A percentile compares a stretch with the other conserved stretches of the same genome.
Conservation (phyloP, 1,140 invertebrate genomes). For the Pissodes strobi region DNA sequence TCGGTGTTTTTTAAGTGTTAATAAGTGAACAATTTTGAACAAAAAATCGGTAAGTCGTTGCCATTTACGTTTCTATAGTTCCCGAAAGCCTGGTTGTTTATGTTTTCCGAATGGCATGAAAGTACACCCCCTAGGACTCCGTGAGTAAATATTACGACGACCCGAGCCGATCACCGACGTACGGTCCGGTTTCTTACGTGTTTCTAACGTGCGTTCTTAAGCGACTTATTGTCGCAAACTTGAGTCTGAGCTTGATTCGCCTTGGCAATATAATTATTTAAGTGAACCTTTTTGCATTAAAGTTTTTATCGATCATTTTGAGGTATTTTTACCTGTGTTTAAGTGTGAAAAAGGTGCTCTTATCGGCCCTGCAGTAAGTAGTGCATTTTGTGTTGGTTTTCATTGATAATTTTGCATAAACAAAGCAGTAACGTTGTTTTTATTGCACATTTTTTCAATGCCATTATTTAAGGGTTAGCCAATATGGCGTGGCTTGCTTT, state of each 20-base stretch:
- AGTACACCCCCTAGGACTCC: slow-evolving; percentile 45
- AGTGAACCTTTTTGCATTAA: slow-evolving; percentile 56
- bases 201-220: slow-evolving; percentile 47
- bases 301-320: slow-evolving; percentile 55
- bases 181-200: slow-evolving; percentile 47
- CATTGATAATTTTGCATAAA: slow-evolving; percentile 33
- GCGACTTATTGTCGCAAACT: slow-evolving; percentile 42
- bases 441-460: slow-evolving; percentile 48
- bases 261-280: slow-evolving; percentile 56
- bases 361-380: slow-evolving; percentile 29
- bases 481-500: slow-evolving; percentile 52
- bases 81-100: slow-evolving; percentile 43
- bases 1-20: slow-evolving; percentile 30
- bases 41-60: slow-evolving; percentile 40
- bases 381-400: slow-evolving; percentile 14
- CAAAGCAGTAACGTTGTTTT: slow-evolving; percentile 46
- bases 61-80: slow-evolving; percentile 1
- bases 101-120: slow-evolving; percentile 38
- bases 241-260: slow-evolving; percentile 47
- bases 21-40: slow-evolving; percentile 6
- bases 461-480: slow-evolving; percentile 51
- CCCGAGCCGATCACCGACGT: slow-evolving; percentile 41
- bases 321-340: slow-evolving; percentile 42
- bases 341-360: slow-evolving; percentile 22
- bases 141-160: slow-evolving; percentile 50